Conservation (phyloP, 1,140 invertebrate genomes). For the Schlechtendalia chinensis region DNA sequence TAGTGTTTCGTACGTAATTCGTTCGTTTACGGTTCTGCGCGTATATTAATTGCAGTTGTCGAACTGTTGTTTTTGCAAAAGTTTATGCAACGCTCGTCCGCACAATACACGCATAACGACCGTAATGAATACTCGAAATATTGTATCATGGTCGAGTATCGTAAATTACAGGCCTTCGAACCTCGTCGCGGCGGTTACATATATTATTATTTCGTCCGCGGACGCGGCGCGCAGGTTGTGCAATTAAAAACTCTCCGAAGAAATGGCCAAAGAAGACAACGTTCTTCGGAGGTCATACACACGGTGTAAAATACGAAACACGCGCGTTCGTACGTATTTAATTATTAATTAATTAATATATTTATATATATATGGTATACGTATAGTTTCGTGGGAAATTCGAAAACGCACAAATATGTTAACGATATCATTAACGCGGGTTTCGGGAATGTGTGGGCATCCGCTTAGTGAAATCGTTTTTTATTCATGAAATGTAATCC, state of each 20-base stretch:
- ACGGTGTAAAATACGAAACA: background rate
- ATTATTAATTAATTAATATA: background rate
- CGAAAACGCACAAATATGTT: too few species aligned
- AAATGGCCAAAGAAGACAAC: background rate
- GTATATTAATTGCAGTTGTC: background rate
- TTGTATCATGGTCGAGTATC: too few species aligned
- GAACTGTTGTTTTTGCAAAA: background rate
- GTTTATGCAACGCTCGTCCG: background rate
- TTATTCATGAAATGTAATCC: too few species aligned
- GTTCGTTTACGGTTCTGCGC: too few species aligned
- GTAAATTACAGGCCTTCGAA: background rate
- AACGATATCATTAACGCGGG: too few species aligned
- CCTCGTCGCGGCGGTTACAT: too few species aligned
- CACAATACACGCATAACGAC: too few species aligned
- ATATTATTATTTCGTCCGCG: background rate
- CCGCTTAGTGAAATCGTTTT: too few species aligned
- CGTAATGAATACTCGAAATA: background rate
- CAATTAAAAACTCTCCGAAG: background rate
- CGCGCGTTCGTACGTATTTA: background rate
- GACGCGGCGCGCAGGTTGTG: background rate
- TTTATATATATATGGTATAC: background rate
- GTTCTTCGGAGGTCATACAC: background rate
- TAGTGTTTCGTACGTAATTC: too few species aligned
- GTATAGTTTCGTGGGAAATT: slow-evolving; percentile 7
- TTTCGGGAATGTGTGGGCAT: too few species aligned